Evolutionary conservation across 1,140 invertebrate genomes (phyloP).

Genomic region (Drosophila bocki): DNA sequence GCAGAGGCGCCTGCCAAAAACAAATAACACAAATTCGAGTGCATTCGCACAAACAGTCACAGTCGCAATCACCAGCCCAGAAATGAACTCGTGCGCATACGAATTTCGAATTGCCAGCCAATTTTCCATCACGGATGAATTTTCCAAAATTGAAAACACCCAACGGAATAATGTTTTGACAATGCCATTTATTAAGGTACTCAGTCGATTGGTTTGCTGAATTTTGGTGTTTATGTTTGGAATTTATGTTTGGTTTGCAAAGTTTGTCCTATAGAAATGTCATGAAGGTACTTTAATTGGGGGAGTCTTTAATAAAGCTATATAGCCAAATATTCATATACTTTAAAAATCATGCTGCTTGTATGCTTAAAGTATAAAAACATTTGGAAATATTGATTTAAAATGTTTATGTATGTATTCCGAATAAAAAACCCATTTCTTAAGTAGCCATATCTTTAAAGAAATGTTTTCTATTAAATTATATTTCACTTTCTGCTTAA

Average conservation of each 20-base stretch:
- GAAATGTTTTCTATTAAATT: no score
- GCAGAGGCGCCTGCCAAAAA: constrained; percentile 22
- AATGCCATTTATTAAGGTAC: constrained; percentile 20
- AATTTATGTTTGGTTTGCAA: background rate
- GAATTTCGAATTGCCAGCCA: constrained; percentile 12
- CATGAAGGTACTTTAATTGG: background rate
- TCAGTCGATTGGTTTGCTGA: constrained; percentile 13
- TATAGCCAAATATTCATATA: background rate
- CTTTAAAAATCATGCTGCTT: background rate
- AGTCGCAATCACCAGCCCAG: constrained; percentile 15
- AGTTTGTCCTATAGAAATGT: background rate
- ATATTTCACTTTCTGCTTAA: background rate
- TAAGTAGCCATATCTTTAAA: background rate
- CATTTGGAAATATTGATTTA: background rate
- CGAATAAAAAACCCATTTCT: background rate
- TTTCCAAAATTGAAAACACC: constrained; percentile 20
- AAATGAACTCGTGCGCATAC: constrained; percentile 30
- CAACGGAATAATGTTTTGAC: constrained; percentile 15
- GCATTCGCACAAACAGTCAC: constrained; percentile 30
- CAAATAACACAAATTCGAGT: constrained; percentile 18
- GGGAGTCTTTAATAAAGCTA: background rate
- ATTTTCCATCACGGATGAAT: constrained; percentile 22
- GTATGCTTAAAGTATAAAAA: no score
- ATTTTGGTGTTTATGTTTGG: constrained; percentile 10
- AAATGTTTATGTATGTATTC: background rate